Evolutionary conservation across 2,888 invertebrate species (phyloP).

Genomic region (Synergus umbraculus): DNA sequence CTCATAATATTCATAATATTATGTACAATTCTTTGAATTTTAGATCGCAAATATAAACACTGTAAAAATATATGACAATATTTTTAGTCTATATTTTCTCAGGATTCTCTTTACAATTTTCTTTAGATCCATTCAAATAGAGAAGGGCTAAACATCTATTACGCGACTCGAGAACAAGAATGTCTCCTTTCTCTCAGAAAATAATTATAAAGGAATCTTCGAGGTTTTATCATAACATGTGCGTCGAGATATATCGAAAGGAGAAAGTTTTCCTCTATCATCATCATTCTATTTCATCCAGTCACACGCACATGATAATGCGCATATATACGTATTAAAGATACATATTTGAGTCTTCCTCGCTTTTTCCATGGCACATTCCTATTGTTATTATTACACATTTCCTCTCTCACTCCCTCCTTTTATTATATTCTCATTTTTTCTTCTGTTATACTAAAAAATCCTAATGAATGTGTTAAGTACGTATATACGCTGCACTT

Average conservation of each 20-base stretch:
- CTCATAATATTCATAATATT: not conserved
- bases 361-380: slow-evolving; percentile 70
- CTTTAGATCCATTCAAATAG: not conserved
- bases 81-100: not conserved
- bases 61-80: not conserved
- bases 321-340: slow-evolving; percentile 54
- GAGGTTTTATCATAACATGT: slow-evolving; percentile 36
- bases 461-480: slow-evolving; percentile 16
- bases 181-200: slow-evolving; percentile 39
- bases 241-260: slow-evolving; percentile 31
- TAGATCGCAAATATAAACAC: not conserved
- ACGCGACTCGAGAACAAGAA: slow-evolving; percentile 27
- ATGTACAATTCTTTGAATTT: too few relatives aligned
- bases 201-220: slow-evolving; percentile 35
- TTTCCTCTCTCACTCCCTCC: slow-evolving; percentile 43
- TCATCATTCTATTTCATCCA: slow-evolving; percentile 45
- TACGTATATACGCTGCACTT: slow-evolving; percentile 36
- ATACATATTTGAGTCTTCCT: slow-evolving; percentile 58
- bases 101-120: slow-evolving; percentile 21
- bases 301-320: slow-evolving; percentile 54
- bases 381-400: slow-evolving; percentile 61
- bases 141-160: slow-evolving; percentile 13
- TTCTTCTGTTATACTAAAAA: slow-evolving; percentile 44
- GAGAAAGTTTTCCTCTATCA: slow-evolving; percentile 36
- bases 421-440: slow-evolving; percentile 44